Base-by-base conservation (phyloP, 2,113 vertebrate species). In the Ploceus nigricollis region DNA sequence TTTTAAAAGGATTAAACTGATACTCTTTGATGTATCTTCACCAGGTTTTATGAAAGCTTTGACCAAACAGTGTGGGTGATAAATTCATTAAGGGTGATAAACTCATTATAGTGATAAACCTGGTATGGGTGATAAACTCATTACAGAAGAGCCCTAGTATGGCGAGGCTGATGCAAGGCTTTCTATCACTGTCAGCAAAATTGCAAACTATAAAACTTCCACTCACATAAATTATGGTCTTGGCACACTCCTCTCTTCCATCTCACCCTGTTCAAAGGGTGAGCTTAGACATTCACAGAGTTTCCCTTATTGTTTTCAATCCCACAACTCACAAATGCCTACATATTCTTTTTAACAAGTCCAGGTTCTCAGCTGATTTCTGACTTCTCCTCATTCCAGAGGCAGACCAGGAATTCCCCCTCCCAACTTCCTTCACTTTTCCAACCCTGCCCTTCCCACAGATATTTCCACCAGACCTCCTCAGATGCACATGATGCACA, bases 101-200 rank as follows among this genome's bases (percentile, higher is more conserved):
- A 93, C 56, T 88, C 90, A 92, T 94, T 91, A 90, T 44, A 95
- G 88, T 91, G 94, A 94, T 95, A 94, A 92, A 95, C 89, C 45
- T 82, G 65, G 37, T 87, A 89, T 27, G 57, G 63, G 20, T 87
- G 92, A 91, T 94, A 97, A 94, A 96, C 63, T 91, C 51, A 60
- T 96, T 97, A 94, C 23, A 64, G 48, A 81, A 93, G 76, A 84
- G 77, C 39, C 61, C 61, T 57, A 81, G 85, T 45, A 80, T 77
- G 48, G 72, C 7, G 6, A 89, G 39, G 33, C 40, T 95, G 85
- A 96, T 71, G 60, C 63, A 66, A 86, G 25, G 63, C 51, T 86
- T 95, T 97, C 89, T 96, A 63, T 96, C 93, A 93, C 54, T 96
- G 87, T 95, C 93, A 95, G 89, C 75, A 95, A 94, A 95, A 96